These are phyloP conservation scores for Clarias magur DNA, from an alignment of 2,113 vertebrate species.

Conservation along the genomic window DNA sequence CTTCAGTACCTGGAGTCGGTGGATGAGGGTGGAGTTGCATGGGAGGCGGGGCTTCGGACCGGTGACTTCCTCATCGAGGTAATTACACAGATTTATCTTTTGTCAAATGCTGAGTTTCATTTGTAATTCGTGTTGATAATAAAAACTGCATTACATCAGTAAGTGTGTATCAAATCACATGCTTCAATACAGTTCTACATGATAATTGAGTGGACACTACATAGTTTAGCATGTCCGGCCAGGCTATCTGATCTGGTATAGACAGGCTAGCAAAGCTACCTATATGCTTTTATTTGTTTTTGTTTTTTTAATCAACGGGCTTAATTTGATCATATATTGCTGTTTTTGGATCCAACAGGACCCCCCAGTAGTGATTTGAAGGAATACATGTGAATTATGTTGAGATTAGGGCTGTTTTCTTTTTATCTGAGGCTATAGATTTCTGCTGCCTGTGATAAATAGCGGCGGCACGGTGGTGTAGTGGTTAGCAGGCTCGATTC, in stretches of 20 bases:
- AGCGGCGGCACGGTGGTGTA: background rate
- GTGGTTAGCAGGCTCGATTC: too few relatives aligned
- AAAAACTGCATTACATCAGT: background rate
- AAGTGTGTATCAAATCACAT: background rate
- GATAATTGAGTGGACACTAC: background rate
- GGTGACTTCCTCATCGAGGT: conserved; percentile 99
- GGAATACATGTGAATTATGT: background rate
- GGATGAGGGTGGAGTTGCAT: conserved; percentile 96
- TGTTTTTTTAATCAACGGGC: background rate
- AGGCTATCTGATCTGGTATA: background rate
- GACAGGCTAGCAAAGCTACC: background rate
- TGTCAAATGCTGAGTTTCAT: background rate
- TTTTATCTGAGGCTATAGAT: background rate
- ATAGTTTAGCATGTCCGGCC: background rate
- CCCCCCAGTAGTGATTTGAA: background rate
- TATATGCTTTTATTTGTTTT: background rate
- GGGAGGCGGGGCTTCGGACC: conserved; percentile 93
- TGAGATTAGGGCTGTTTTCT: background rate
- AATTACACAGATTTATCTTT: conserved; percentile 49
- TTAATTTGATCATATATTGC: background rate
- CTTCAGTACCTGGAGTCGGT: conserved; percentile 99
- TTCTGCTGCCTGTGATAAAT: background rate
- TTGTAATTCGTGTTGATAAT: background rate
- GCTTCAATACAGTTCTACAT: background rate
- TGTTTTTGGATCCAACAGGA: background rate